Evolutionary conservation across 2,888 invertebrate species (phyloP), one percentile per base, ranked within the genome.

Genomic region (Andrena fulva): DNA sequence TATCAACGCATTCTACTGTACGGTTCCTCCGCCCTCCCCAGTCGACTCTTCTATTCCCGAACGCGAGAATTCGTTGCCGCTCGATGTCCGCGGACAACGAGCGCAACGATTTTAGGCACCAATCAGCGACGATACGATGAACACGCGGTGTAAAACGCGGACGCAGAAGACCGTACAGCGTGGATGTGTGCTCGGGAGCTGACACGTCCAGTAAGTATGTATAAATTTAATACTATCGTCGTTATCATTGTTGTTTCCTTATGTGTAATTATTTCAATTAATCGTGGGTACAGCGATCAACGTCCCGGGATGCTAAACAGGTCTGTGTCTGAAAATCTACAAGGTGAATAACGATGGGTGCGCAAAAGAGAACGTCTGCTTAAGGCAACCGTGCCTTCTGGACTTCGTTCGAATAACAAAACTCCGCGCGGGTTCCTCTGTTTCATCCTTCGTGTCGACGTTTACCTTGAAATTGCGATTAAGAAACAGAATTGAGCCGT

Each of bases 141-240:
- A 87, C 87, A 85, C 87, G 84, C 82, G 83, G 77, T 77, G 74
- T 75, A 71, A 69, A 64, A 76, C 71, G 66, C 68, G 77, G 68
- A 68, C 69, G 77, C 77, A 77, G 77, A 79, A 80, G 80, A 84
- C 60, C 74, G 56, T 56, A 24, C 56, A 56, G 1, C 1, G 77
- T 73, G 71, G 70, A 82, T 50, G 67, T 42, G 79, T 90, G 91
- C 90, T 89, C 87, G 89, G 90, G 89, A 92, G 88, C 86, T 91
- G 91, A 92, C 92, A 91, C 92, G 87, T 91, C 90, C 90, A 88
- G 86, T 91, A 85, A 83, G 86, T 90, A 90, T 91, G 91, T 92
- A 92, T 92, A 93, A 92, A 92, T 90, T 92, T 91, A 91, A 92
- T 91, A 90, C 89, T 91, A 92, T 90, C 89, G 85, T 89, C 87